phyloP scores from a whole-genome alignment of 2,113 vertebrate species.

The Sphyrna mokarran region DNA sequence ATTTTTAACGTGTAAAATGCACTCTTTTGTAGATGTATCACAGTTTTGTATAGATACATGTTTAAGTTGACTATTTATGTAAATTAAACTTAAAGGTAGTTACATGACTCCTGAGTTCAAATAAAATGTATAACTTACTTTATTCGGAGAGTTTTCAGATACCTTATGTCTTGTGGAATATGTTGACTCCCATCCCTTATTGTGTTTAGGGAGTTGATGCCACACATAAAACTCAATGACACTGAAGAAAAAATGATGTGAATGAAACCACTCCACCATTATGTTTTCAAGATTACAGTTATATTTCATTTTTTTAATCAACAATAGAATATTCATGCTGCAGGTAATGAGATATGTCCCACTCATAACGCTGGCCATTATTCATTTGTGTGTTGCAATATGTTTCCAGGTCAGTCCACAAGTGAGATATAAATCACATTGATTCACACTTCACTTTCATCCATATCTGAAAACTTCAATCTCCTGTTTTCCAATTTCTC shows the following conservation, averaged over 20 bases:
- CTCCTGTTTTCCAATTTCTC: not conserved
- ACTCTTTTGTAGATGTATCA: not conserved
- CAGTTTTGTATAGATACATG: not conserved
- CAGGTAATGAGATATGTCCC: not conserved
- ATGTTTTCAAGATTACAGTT: not conserved
- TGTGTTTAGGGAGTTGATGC: not conserved
- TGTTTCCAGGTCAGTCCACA: not conserved
- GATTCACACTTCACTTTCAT: not conserved
- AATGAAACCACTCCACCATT: not conserved
- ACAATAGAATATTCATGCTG: not conserved
- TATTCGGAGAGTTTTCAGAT: not conserved
- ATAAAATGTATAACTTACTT: not conserved
- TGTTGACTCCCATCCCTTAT: not conserved
- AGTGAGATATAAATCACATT: not conserved
- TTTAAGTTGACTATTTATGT: not conserved
- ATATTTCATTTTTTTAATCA: not conserved
- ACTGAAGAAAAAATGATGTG: not conserved
- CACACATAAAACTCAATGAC: not conserved
- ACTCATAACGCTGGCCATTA: not conserved
- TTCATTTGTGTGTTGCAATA: not conserved
- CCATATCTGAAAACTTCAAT: not conserved
- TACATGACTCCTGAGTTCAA: not conserved
- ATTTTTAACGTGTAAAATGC: not conserved
- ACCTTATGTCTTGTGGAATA: not conserved
- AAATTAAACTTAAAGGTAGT: not conserved